Evolutionary conservation across 2,888 invertebrate genomes (phyloP), one percentile per base, ranked within the genome.

Genomic region (Oegoconia quadripuncta): DNA sequence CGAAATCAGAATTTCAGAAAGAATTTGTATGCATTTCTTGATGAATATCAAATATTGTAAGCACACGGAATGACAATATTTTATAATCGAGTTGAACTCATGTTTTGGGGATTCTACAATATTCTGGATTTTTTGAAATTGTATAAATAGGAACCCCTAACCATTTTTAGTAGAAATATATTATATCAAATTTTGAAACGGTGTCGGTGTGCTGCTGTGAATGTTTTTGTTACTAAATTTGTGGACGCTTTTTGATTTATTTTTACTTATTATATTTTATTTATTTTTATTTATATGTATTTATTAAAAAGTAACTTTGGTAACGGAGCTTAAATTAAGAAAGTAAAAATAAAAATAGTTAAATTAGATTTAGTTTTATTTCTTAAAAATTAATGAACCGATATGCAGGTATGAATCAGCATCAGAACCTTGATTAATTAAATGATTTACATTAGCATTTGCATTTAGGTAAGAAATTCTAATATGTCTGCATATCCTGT

Each of bases 181-280:
- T 9, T 12, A 8, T 12, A 30, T 9, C 13, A 20, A 28, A 33
- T 12, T 34, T 22, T 25, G 8, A 28, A 32, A 45, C 37, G 41
- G 44, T 54, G 50, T 51, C 42, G 48, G 56, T 50, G 48, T 61
- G 52, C 48, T 44, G 48, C 42, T 60, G 48, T 56, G 43, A 42
- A 44, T 46, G 35, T 51, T 44, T 51, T 50, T 41, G 5, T 11
- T 42, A 44, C 40, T 34, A 56, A 59, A 58, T 64, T 62, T 57
- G 51, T 56, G 41, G 44, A 48, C 32, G 29, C 34, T 55, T 63
- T 63, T 55, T 59, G 44, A 59, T 40, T 32, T 48, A 34, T 50
- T 58, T 58, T 54, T 52, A 44, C 52, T 48, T 59, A 41, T 52
- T 57, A 64, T 64, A 52, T 55, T 51, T 62, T 55, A 55, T 36